A percentile compares a stretch with the other conserved stretches of the same genome.
Evolutionary conservation across 2,797 vertebrate genomes (phyloP).

Genomic region (Psittacula derbiana): DNA sequence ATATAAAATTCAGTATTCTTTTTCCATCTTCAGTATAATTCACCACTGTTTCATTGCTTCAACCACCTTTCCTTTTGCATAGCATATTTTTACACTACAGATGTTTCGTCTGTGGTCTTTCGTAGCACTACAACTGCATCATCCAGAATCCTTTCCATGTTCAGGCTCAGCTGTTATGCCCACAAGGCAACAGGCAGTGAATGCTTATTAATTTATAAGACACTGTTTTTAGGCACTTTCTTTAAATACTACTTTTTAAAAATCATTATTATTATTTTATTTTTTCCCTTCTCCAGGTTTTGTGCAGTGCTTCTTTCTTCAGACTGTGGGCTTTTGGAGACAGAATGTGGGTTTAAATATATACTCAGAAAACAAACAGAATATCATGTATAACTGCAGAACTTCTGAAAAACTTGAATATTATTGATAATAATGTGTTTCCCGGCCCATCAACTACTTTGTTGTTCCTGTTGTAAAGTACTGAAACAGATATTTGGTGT

Average conservation of each 20-base stretch:
- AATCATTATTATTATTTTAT: not conserved
- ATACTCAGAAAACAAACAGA: not conserved
- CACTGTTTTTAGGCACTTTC: fast-evolving
- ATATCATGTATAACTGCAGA: not conserved
- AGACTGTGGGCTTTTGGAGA: not conserved
- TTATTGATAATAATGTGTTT: not conserved
- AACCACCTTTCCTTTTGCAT: not conserved
- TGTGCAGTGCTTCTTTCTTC: not conserved
- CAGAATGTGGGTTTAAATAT: not conserved
- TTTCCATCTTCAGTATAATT: not conserved
- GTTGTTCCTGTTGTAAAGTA: not conserved
- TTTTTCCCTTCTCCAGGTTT: fast-evolving
- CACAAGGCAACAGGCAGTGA: not conserved
- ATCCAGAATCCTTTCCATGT: not conserved
- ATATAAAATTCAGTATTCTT: not conserved
- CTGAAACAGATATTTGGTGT: not conserved
- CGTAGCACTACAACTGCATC: not conserved
- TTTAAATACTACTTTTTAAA: not conserved
- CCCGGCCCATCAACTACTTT: not conserved
- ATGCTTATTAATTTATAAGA: not conserved
- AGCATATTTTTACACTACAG: not conserved
- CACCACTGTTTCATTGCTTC: not conserved
- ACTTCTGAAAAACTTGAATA: not conserved
- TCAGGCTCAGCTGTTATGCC: not conserved
- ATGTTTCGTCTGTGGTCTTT: not conserved